Evolutionary conservation across 2,888 invertebrate species (phyloP).

Genomic region (Helobdella robusta): DNA sequence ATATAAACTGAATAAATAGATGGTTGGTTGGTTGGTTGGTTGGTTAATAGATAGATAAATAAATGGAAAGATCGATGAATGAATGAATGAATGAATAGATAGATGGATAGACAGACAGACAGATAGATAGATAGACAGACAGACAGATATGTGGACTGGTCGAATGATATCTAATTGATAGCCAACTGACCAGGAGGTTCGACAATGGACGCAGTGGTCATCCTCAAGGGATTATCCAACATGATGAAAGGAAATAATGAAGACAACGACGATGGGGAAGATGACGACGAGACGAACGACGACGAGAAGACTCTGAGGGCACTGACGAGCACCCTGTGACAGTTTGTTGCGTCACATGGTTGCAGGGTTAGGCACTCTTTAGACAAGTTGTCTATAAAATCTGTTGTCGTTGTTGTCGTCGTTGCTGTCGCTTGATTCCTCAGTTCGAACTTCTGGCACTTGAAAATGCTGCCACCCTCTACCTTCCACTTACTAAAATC

Average conservation of each 20-base stretch:
- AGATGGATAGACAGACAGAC: neutral
- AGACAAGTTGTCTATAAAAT: too few species aligned
- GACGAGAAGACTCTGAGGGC: neutral
- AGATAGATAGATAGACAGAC: neutral
- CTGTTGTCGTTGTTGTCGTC: too few species aligned
- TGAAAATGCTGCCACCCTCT: too few species aligned
- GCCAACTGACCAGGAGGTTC: slow-evolving; percentile 9
- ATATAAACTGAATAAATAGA: neutral
- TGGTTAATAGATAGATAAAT: neutral
- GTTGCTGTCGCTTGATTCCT: too few species aligned
- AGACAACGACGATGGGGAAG: too few species aligned
- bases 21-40: neutral
- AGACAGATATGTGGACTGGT: neutral
- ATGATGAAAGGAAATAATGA: neutral
- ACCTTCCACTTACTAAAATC: too few species aligned
- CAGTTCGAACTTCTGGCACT: too few species aligned
- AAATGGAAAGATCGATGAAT: neutral
- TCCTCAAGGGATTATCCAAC: slow-evolving; percentile 4
- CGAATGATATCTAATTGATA: neutral
- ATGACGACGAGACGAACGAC: too few species aligned
- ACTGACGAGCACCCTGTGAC: neutral
- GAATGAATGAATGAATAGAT: neutral
- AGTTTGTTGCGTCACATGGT: neutral
- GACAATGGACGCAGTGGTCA: neutral
- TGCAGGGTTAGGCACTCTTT: too few species aligned